Evolutionary conservation across 2,888 invertebrate species (phyloP).

Genomic region (Atrina japonica): DNA sequence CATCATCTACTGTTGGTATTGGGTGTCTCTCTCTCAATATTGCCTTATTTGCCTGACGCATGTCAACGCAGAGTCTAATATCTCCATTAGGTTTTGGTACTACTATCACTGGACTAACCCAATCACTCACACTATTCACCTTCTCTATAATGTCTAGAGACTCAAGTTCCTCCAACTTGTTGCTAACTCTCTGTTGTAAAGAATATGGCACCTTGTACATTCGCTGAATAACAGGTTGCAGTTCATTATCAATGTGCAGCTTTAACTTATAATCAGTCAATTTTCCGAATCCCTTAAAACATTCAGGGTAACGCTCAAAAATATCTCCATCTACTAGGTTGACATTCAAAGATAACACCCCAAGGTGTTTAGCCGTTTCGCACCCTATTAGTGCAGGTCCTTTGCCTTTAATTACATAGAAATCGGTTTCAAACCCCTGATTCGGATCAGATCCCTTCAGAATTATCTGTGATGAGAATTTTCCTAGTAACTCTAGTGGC

Average conservation of each 20-base stretch:
- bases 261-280: slow-evolving; percentile 30
- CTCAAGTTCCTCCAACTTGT: slow-evolving; percentile 36
- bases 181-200: slow-evolving; percentile 13
- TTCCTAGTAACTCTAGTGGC: slow-evolving; percentile 31
- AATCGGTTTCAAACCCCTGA: slow-evolving; percentile 33
- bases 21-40: slow-evolving; percentile 37
- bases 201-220: slow-evolving; percentile 24
- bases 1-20: slow-evolving; percentile 41
- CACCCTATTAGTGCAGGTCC: slow-evolving; percentile 33
- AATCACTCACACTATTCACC: slow-evolving; percentile 36
- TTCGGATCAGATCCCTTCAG: background rate
- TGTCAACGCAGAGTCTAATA: slow-evolving; percentile 37
- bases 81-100: slow-evolving; percentile 46
- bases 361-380: slow-evolving; percentile 22
- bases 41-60: slow-evolving; percentile 35
- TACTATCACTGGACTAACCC: slow-evolving; percentile 46
- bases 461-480: slow-evolving; percentile 24
- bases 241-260: slow-evolving; percentile 21
- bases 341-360: slow-evolving; percentile 11
- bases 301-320: slow-evolving; percentile 1
- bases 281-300: slow-evolving; percentile 28
- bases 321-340: slow-evolving; percentile 9
- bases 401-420: slow-evolving; percentile 35
- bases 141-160: slow-evolving; percentile 42
- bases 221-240: slow-evolving; percentile 25